These are phyloP conservation scores for Tupiocoris notatus DNA, from an alignment of 2,888 invertebrate genomes.

Conservation along the genomic window DNA sequence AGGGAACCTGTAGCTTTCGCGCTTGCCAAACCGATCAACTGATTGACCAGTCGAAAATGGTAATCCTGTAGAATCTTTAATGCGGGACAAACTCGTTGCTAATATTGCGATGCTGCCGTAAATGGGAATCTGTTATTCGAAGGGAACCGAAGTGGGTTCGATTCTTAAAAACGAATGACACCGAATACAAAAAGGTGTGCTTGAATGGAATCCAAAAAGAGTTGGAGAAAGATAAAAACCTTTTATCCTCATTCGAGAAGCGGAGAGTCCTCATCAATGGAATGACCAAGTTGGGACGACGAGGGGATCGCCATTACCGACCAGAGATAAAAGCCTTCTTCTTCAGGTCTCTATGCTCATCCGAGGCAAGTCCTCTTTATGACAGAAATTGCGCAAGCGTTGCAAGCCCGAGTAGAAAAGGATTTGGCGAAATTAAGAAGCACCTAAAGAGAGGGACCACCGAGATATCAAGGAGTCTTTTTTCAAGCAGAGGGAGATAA, in stretches of 20 bases:
- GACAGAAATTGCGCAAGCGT: neutral
- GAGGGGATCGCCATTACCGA: neutral
- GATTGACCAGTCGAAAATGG: neutral
- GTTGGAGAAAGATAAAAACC: neutral
- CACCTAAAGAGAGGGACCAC: neutral
- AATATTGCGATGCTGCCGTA: neutral
- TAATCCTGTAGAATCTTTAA: neutral
- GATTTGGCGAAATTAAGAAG: neutral
- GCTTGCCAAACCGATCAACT: too few species aligned
- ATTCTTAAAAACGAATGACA: neutral
- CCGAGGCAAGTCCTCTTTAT: neutral
- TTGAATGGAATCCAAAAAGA: neutral
- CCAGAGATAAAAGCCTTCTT: neutral
- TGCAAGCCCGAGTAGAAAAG: neutral
- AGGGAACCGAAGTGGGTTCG: neutral
- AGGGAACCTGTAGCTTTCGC: too few species aligned
- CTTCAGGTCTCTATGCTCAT: neutral
- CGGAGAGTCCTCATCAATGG: neutral
- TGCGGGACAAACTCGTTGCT: neutral
- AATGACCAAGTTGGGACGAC: neutral
- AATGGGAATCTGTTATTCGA: neutral
- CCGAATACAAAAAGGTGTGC: neutral
- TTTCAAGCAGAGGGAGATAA: neutral
- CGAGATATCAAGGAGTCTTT: neutral
- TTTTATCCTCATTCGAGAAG: neutral